A percentile compares a stretch with the other conserved stretches of the same genome.
These are phyloP conservation scores for Zosterops lateralis DNA, from an alignment of 2,113 vertebrate genomes.

Conservation along the genomic window DNA sequence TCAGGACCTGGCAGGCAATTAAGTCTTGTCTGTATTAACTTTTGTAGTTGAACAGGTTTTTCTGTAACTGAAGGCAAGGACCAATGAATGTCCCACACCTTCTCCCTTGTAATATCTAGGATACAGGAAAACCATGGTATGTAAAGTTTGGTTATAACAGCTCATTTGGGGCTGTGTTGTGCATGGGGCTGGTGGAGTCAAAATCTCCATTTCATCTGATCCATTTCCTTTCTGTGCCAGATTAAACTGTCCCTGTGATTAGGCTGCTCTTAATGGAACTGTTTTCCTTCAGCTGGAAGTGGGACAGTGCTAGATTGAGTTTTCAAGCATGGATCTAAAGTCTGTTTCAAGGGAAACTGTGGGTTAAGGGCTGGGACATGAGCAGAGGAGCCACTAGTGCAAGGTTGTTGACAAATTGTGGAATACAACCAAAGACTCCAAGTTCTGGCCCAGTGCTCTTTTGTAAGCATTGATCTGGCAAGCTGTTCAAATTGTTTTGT, in stretches of 20 bases:
- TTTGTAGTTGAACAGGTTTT: conserved; percentile 51
- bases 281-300: neutral
- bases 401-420: neutral
- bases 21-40: conserved; percentile 19
- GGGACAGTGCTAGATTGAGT: neutral
- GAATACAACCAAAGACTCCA: neutral
- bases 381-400: neutral
- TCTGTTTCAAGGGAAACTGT: neutral
- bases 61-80: neutral
- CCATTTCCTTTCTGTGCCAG: neutral
- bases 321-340: neutral
- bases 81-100: neutral
- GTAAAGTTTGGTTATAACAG: neutral
- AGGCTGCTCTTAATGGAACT: neutral
- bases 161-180: neutral
- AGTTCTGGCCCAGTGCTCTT: neutral
- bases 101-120: neutral
- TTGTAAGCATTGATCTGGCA: neutral
- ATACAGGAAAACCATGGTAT: neutral
- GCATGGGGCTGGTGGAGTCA: neutral
- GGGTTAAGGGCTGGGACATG: neutral
- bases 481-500: neutral
- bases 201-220: neutral
- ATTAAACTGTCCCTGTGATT: neutral
- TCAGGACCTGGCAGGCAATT: neutral